Evolutionary conservation across 2,113 vertebrate genomes (phyloP).

Genomic region (Ranitomeya imitator): DNA sequence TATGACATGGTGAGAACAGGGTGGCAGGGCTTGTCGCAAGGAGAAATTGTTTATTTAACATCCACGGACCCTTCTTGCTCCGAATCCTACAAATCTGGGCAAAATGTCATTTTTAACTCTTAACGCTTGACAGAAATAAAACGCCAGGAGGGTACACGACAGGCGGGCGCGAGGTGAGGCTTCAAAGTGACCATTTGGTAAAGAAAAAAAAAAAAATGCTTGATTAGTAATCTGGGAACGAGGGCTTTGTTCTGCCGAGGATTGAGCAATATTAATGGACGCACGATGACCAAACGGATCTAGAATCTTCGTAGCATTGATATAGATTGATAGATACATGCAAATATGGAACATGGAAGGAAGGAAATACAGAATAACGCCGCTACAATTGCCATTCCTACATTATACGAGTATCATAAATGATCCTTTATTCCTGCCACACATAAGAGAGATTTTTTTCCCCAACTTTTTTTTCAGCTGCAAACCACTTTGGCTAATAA

Average conservation of each 20-base stretch:
- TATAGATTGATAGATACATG: neutral
- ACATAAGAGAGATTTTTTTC: too few species aligned
- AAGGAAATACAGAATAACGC: neutral
- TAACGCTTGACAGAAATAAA: constrained; percentile 34
- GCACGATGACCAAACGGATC: neutral
- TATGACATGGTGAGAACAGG: constrained; percentile 73
- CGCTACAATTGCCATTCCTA: too few species aligned
- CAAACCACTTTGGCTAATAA: too few species aligned
- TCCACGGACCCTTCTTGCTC: constrained; percentile 58
- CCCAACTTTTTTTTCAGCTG: too few species aligned
- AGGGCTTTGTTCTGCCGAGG: neutral
- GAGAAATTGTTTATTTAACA: constrained; percentile 78
- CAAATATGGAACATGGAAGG: neutral
- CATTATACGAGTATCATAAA: neutral
- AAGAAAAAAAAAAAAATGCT: neutral
- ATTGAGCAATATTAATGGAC: neutral
- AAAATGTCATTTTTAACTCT: constrained; percentile 37
- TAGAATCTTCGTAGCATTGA: neutral
- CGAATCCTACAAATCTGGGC: constrained; percentile 21
- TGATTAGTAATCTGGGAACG: constrained; percentile 16
- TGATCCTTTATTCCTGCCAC: too few species aligned
- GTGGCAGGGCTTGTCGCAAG: constrained; percentile 72
- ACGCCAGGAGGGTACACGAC: neutral
- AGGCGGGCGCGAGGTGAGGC: neutral
- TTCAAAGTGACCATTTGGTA: neutral